A percentile compares a stretch with the other conserved stretches of the same genome.
Conservation (phyloP, 35 echinoderm and acorn worm genomes). For the Amphiura filiformis region DNA sequence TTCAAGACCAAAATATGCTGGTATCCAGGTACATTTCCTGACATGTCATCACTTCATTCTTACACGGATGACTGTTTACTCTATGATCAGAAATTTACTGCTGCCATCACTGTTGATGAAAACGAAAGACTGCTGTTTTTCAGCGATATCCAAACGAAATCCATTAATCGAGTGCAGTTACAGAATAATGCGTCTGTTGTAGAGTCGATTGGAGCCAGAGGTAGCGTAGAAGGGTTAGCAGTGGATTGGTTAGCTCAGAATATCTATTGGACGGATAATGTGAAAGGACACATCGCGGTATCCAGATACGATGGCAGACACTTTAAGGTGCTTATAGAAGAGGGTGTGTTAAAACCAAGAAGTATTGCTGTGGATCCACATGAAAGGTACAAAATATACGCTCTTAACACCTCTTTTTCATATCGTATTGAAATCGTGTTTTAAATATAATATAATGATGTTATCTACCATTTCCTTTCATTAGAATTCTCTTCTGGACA, state of each 20-base stretch:
- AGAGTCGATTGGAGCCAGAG: conserved; percentile 38
- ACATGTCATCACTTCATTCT: not conserved
- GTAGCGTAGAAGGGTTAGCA: conserved; percentile 80
- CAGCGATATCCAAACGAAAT: conserved; percentile 31
- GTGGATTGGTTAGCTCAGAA: conserved; percentile 77
- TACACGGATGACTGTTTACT: not conserved
- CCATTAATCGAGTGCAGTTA: conserved; percentile 29
- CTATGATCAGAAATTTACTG: conserved; percentile 15
- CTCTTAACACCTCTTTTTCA: too few species aligned
- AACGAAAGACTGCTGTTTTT: conserved; percentile 37
- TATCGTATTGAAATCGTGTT: too few species aligned
- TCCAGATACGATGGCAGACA: conserved; percentile 68
- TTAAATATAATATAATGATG: too few species aligned
- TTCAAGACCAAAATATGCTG: conserved; percentile 29
- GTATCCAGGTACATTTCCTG: conserved; percentile 25
- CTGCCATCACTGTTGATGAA: conserved; percentile 34
- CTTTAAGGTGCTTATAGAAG: conserved; percentile 42
- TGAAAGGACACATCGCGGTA: conserved; percentile 63
- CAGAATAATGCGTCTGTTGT: not conserved
- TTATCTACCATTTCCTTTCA: too few species aligned
- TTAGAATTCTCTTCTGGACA: conserved; percentile 80
- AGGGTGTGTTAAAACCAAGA: conserved; percentile 47
- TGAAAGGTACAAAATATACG: conserved; percentile 29
- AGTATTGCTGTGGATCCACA: conserved; percentile 65
- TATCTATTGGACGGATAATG: conserved; percentile 74